A percentile compares a stretch with the other conserved stretches of the same genome.
These are phyloP conservation scores for Listrodromus nycthemerus DNA, from an alignment of 2,888 invertebrate genomes.

Conservation along the genomic window DNA sequence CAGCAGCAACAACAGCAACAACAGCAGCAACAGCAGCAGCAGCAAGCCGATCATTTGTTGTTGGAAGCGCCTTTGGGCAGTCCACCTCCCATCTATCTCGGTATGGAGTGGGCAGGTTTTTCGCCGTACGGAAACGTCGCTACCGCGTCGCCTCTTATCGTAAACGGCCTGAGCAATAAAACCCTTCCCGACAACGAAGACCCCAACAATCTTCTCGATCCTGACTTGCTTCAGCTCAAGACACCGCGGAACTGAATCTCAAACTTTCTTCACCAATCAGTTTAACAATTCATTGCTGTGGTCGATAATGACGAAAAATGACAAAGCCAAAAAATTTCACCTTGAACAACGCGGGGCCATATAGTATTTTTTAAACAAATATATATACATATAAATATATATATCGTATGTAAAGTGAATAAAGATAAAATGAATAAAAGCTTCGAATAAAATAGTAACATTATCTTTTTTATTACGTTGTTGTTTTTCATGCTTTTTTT, in stretches of 20 bases:
- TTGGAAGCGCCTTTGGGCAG: constrained; percentile 81
- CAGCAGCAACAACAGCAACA: constrained; percentile 74
- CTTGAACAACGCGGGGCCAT: neutral
- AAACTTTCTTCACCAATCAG: constrained; percentile 10
- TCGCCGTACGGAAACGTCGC: constrained; percentile 80
- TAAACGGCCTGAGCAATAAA: constrained; percentile 80
- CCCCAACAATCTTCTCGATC: constrained; percentile 81
- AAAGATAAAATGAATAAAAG: constrained; percentile 47
- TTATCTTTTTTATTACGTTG: constrained; percentile 80
- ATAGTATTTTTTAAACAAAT: constrained; percentile 18
- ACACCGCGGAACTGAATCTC: constrained; percentile 80
- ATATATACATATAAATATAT: constrained; percentile 14
- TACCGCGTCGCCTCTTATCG: constrained; percentile 80
- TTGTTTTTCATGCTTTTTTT: constrained; percentile 37
- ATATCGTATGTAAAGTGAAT: constrained; percentile 3
- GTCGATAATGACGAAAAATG: constrained; percentile 6
- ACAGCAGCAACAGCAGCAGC: constrained; percentile 76
- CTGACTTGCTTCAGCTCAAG: constrained; percentile 82
- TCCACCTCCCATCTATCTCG: constrained; percentile 83
- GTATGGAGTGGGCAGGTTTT: constrained; percentile 84
- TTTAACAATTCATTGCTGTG: constrained; percentile 26
- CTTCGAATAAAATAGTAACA: constrained; percentile 82
- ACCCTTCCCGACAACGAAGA: constrained; percentile 77
- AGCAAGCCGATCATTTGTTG: constrained; percentile 79
- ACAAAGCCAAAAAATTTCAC: neutral